A percentile compares a stretch with the other conserved stretches of the same genome.
Conservation (phyloP, 2,113 vertebrate genomes). For the Corythornis madagascariensis region DNA sequence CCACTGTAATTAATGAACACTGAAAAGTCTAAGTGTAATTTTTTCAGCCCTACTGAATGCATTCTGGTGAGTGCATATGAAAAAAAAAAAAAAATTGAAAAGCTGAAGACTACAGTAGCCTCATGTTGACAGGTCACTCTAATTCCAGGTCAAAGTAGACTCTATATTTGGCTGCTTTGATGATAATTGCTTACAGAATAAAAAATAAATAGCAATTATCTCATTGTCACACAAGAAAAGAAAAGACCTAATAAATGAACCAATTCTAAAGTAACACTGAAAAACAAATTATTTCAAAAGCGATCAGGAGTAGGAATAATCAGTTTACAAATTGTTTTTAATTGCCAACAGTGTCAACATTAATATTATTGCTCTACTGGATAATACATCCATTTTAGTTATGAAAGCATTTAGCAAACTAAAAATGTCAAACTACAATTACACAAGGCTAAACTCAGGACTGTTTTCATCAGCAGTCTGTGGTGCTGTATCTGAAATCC, state of each 20-base stretch:
- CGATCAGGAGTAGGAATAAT: slow-evolving; percentile 13
- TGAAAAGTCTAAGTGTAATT: background rate
- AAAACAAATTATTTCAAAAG: slow-evolving; percentile 45
- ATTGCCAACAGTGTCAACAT: slow-evolving; percentile 41
- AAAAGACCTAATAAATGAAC: slow-evolving; percentile 45
- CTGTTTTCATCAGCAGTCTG: background rate
- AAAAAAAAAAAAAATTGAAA: slow-evolving; percentile 18
- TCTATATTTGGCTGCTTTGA: slow-evolving; percentile 38
- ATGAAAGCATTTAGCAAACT: slow-evolving; percentile 26
- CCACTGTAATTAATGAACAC: slow-evolving; percentile 20
- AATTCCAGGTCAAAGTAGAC: slow-evolving; percentile 36
- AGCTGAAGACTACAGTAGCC: slow-evolving; percentile 27
- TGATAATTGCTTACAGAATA: slow-evolving; percentile 49
- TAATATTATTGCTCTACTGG: background rate
- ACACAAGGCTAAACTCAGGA: background rate
- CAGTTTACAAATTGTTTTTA: slow-evolving; percentile 35
- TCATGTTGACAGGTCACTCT: slow-evolving; percentile 42
- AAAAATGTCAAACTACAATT: slow-evolving; percentile 9
- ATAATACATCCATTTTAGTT: slow-evolving; percentile 20
- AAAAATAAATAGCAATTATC: slow-evolving; percentile 67
- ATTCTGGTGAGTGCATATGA: background rate
- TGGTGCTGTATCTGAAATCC: background rate
- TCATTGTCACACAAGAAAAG: slow-evolving; percentile 31
- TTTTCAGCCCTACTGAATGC: slow-evolving; percentile 26
- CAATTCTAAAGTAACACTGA: background rate